These are phyloP conservation scores for Ligdia adustata DNA, from an alignment of 2,888 invertebrate species.

Conservation along the genomic window DNA sequence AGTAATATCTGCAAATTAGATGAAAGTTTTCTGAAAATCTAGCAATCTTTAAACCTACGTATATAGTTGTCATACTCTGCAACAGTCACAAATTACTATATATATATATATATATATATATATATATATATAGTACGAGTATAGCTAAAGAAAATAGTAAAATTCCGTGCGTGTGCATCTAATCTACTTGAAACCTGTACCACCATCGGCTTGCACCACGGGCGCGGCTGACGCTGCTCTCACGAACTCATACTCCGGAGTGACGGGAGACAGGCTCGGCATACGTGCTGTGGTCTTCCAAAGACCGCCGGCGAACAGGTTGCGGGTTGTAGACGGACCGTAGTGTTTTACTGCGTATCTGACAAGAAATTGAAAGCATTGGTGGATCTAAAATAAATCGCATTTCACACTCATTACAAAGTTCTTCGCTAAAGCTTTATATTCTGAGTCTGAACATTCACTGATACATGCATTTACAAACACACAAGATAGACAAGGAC, in stretches of 20 bases:
- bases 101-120: no score
- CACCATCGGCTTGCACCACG: conserved; percentile 59
- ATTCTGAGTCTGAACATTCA: no score
- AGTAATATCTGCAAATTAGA: no score
- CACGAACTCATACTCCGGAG: conserved; percentile 65
- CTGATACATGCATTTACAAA: no score
- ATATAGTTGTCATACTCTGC: no score
- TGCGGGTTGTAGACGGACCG: conserved; percentile 50
- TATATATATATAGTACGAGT: conserved; percentile 9
- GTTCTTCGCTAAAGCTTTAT: no score
- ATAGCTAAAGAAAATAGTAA: conserved; percentile 20
- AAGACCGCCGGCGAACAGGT: conserved; percentile 47
- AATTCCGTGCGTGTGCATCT: conserved; percentile 55
- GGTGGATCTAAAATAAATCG: no score
- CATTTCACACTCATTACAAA: no score
- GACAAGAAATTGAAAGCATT: conserved; percentile 33
- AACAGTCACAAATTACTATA: no score
- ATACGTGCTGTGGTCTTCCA: conserved; percentile 65
- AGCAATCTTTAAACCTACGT: no score
- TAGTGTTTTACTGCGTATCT: conserved; percentile 68
- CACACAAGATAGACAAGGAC: no score
- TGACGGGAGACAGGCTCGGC: conserved; percentile 45
- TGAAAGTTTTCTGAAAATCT: no score
- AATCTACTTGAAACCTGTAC: conserved; percentile 63
- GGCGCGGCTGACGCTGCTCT: conserved; percentile 59